A percentile compares a stretch with the other conserved stretches of the same genome.
phyloP scores from a whole-genome alignment of 2,888 invertebrate genomes.

The Silvanus unidentatus region DNA sequence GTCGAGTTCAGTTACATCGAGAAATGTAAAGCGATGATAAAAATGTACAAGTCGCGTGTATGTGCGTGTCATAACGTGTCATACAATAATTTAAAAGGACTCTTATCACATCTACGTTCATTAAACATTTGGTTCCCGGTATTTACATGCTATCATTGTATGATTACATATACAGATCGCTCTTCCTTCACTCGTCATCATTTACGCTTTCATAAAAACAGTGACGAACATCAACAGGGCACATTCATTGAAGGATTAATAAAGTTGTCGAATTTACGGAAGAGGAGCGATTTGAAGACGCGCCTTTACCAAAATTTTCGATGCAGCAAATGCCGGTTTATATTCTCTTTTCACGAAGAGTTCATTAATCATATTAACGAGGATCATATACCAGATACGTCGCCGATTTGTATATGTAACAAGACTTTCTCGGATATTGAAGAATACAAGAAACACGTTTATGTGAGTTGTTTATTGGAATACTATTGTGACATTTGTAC shows the following conservation, averaged over 20 bases:
- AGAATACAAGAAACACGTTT: slow-evolving; percentile 39
- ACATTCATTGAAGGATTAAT: slow-evolving; percentile 7
- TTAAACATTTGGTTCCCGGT: slow-evolving; percentile 50
- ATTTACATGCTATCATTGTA: slow-evolving; percentile 59
- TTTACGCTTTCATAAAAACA: slow-evolving; percentile 29
- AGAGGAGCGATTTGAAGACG: slow-evolving; percentile 36
- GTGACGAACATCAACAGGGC: slow-evolving; percentile 31
- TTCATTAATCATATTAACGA: slow-evolving; percentile 39
- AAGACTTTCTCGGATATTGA: slow-evolving; percentile 34
- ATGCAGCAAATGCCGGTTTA: slow-evolving; percentile 38
- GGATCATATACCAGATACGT: slow-evolving; percentile 31
- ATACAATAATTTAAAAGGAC: slow-evolving; percentile 34
- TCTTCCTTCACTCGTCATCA: slow-evolving; percentile 38
- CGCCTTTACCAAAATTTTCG: slow-evolving; percentile 42
- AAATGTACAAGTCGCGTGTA: slow-evolving; percentile 35
- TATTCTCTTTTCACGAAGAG: slow-evolving; percentile 41
- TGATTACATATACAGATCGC: slow-evolving; percentile 50
- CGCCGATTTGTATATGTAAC: slow-evolving; percentile 35
- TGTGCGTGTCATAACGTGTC: slow-evolving; percentile 41
- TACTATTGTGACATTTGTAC: slow-evolving; percentile 44
- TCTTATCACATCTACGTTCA: slow-evolving; percentile 39
- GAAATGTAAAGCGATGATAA: slow-evolving; percentile 39
- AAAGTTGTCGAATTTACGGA: slow-evolving; percentile 34
- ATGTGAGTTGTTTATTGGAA: slow-evolving; percentile 37
- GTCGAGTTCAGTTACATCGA: slow-evolving; percentile 40